A percentile compares a stretch with the other conserved stretches of the same genome.
Evolutionary conservation across 2,888 invertebrate genomes (phyloP).

Genomic region (Brachynemurus nebulosus): DNA sequence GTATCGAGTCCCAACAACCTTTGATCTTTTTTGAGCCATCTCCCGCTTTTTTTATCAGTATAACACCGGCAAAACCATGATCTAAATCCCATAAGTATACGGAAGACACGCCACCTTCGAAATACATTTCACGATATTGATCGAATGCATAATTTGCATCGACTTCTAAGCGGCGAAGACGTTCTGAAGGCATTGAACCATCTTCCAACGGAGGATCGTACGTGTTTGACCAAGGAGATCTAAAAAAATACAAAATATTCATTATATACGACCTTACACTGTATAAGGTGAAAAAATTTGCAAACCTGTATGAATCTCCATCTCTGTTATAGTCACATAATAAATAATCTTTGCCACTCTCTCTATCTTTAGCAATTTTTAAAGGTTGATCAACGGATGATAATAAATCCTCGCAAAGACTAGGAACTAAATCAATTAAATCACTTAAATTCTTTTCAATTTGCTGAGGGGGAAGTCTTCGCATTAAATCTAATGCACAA

Average conservation of each 20-base stretch:
- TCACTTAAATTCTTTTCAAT: constrained; percentile 97
- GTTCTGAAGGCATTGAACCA: constrained; percentile 96
- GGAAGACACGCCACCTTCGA: constrained; percentile 97
- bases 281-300: no score
- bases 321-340: constrained; percentile 99
- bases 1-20: constrained; percentile 98
- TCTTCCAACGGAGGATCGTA: constrained; percentile 97
- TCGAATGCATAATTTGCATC: constrained; percentile 98
- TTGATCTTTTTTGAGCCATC: constrained; percentile 92
- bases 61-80: constrained; percentile 96
- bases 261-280: no score
- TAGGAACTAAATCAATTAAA: constrained; percentile 91
- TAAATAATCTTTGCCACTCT: constrained; percentile 91
- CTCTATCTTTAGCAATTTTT: constrained; percentile 92
- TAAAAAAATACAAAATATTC: constrained; percentile 26
- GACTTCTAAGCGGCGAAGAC: constrained; percentile 85
- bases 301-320: constrained; percentile 95
- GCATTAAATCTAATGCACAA: constrained; percentile 97
- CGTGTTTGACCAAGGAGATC: constrained; percentile 97
- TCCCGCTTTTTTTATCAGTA: constrained; percentile 97
- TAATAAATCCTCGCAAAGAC: constrained; percentile 89
- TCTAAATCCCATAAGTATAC: constrained; percentile 99
- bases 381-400: constrained; percentile 97
- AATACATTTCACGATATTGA: constrained; percentile 98
- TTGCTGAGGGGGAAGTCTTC: constrained; percentile 96